phyloP scores from a whole-genome alignment of 2,113 vertebrate genomes.

The Ciconia maguari region DNA sequence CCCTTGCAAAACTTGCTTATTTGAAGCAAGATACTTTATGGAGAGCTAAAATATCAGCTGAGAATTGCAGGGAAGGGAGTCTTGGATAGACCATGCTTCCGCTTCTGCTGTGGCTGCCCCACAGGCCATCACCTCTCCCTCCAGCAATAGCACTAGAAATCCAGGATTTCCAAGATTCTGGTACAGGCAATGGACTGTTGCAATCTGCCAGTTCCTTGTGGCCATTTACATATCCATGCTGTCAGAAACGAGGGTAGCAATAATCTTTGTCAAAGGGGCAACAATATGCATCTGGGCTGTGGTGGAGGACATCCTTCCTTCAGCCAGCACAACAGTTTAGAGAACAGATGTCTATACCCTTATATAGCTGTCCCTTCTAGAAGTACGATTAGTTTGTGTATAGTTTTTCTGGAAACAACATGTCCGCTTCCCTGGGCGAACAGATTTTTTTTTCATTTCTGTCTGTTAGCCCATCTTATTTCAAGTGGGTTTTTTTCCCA shows the following conservation, averaged over 20 bases:
- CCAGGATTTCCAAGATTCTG: neutral
- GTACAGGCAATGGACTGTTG: neutral
- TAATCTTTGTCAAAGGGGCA: neutral
- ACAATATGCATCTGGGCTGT: neutral
- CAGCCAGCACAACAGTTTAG: neutral
- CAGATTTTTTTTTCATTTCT: constrained; percentile 2
- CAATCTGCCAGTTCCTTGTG: neutral
- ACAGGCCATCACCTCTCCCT: neutral
- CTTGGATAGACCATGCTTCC: neutral
- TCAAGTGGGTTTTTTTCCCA: neutral
- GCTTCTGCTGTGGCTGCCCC: neutral
- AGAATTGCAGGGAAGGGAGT: neutral
- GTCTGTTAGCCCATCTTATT: neutral
- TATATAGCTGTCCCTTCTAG: neutral
- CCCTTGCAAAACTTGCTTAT: neutral
- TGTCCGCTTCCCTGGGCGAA: neutral
- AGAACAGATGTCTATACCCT: neutral
- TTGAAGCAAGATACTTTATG: neutral
- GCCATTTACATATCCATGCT: neutral
- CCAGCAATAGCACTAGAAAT: neutral
- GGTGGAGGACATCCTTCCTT: neutral
- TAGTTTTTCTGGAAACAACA: neutral
- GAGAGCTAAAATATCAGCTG: neutral
- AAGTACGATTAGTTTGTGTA: neutral
- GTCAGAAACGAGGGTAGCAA: neutral